phyloP scores from a whole-genome alignment of 2,113 vertebrate genomes.

The Xenopus laevis region DNA sequence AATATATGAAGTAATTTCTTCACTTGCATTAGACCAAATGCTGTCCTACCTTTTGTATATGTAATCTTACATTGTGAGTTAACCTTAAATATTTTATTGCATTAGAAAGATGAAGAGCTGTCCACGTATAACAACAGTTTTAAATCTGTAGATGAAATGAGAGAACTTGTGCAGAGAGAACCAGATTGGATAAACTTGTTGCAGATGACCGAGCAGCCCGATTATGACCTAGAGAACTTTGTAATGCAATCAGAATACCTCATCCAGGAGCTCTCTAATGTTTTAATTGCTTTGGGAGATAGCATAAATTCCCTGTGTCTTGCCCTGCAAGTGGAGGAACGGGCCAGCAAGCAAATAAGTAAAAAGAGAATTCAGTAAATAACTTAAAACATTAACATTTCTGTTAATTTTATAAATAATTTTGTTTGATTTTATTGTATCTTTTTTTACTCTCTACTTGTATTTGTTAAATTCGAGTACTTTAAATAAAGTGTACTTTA shows the following conservation, averaged over 20 bases:
- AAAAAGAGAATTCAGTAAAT: conserved; percentile 53
- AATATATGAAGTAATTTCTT: too few relatives aligned
- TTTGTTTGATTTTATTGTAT: conserved; percentile 8
- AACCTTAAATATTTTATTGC: background rate
- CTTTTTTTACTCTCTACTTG: background rate
- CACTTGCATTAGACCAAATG: too few relatives aligned
- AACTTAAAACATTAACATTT: background rate
- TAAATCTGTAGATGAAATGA: conserved; percentile 64
- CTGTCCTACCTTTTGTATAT: too few relatives aligned
- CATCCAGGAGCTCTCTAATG: conserved; percentile 53
- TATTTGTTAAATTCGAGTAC: background rate
- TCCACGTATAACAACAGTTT: conserved; percentile 62
- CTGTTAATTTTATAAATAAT: background rate
- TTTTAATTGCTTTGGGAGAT: conserved; percentile 55
- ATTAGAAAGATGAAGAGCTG: conserved; percentile 65
- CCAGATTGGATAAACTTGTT: conserved; percentile 59
- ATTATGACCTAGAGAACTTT: conserved; percentile 68
- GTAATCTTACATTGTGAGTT: too few relatives aligned
- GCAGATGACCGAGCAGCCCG: conserved; percentile 62
- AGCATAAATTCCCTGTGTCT: conserved; percentile 56
- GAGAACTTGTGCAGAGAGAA: conserved; percentile 61
- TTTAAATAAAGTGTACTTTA: background rate
- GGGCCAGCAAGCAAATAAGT: conserved; percentile 67
- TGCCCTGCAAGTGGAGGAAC: conserved; percentile 69
- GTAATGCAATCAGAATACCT: conserved; percentile 59